phyloP scores from a whole-genome alignment of 2,113 vertebrate species.

The Aldabrachelys gigantea region DNA sequence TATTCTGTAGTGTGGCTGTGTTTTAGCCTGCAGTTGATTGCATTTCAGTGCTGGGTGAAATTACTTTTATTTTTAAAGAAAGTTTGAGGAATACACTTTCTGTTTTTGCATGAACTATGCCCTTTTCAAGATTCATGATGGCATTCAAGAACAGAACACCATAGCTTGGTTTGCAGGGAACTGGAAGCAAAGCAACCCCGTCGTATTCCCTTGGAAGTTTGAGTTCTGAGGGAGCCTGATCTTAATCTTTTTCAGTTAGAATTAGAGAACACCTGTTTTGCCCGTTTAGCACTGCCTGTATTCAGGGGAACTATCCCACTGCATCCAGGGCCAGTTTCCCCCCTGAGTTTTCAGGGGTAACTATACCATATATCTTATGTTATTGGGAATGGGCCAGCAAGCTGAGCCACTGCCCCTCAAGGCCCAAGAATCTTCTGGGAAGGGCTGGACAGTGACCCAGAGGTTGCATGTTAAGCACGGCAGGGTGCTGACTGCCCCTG shows the following conservation, averaged over 20 bases:
- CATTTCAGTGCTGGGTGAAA: neutral
- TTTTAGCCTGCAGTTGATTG: neutral
- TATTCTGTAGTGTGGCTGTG: neutral
- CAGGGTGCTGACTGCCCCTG: neutral
- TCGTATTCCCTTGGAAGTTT: neutral
- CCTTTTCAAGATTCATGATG: neutral
- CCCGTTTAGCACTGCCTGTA: neutral
- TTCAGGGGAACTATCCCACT: neutral
- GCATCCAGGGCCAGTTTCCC: neutral
- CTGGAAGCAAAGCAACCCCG: slow-evolving; percentile 22
- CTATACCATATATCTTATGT: neutral
- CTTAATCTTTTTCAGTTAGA: slow-evolving; percentile 22
- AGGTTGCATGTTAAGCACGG: neutral
- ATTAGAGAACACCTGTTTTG: neutral
- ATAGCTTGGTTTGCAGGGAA: neutral
- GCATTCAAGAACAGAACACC: neutral
- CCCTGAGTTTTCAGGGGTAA: neutral
- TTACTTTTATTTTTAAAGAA: neutral
- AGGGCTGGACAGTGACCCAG: neutral
- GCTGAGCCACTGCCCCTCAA: neutral
- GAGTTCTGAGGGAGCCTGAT: slow-evolving; percentile 19
- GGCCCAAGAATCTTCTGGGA: neutral
- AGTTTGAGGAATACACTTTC: neutral
- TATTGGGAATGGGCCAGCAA: neutral
- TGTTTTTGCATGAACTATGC: neutral